These are phyloP conservation scores for Hypotaenidia okinawae DNA, from an alignment of 2,797 vertebrate genomes.

Conservation along the genomic window DNA sequence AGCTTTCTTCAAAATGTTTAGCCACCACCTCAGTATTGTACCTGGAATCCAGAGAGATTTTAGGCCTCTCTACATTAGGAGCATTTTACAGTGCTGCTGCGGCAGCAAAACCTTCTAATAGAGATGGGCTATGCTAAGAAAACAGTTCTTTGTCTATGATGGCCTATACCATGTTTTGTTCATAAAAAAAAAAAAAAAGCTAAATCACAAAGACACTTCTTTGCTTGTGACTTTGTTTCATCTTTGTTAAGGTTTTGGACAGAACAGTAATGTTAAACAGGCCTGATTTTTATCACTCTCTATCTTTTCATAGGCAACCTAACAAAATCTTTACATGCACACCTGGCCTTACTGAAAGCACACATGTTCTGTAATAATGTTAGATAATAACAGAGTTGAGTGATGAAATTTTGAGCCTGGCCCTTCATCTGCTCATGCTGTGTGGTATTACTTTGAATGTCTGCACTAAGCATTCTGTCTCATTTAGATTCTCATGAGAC, in stretches of 20 bases:
- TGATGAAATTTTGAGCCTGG: slow-evolving; percentile 26
- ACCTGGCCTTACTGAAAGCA: slow-evolving; percentile 30
- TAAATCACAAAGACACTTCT: not conserved
- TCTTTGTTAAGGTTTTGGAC: not conserved
- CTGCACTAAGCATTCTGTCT: not conserved
- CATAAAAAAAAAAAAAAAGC: not conserved
- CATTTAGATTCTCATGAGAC: not conserved
- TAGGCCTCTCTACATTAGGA: not conserved
- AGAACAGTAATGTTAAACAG: not conserved
- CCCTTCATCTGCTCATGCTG: slow-evolving; percentile 4
- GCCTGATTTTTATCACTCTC: slow-evolving; percentile 32
- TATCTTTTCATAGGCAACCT: not conserved
- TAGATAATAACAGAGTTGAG: slow-evolving; percentile 10
- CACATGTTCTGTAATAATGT: not conserved
- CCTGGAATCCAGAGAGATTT: not conserved
- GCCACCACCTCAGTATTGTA: not conserved
- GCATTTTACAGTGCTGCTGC: not conserved
- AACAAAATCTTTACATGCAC: not conserved
- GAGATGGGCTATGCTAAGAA: not conserved
- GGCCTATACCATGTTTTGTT: not conserved
- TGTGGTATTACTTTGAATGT: slow-evolving; percentile 14
- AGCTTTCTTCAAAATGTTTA: not conserved
- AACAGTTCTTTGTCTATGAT: not conserved
- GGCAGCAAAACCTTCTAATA: not conserved
- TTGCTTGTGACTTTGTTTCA: not conserved